Evolutionary conservation across 1,140 invertebrate species (phyloP).

Genomic region (Carcinoscorpius rotundicauda): DNA sequence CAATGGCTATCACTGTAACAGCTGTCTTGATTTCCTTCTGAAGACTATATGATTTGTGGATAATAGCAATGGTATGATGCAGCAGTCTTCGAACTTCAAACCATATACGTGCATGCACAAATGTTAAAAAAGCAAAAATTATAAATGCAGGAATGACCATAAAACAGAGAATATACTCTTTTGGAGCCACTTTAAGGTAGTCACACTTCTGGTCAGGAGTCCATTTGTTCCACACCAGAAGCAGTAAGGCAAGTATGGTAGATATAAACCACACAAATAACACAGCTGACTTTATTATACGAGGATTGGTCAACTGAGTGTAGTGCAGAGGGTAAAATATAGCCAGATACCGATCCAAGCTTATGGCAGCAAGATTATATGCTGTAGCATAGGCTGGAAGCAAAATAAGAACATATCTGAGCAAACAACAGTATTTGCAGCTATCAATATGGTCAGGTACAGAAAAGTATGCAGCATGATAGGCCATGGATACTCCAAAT

Average conservation of each 20-base stretch:
- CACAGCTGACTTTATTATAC: neutral
- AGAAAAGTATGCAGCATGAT: neutral
- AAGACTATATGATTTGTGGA: too few relatives aligned
- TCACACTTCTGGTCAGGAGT: neutral
- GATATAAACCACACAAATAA: neutral
- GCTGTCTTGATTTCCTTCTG: too few relatives aligned
- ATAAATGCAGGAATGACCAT: too few relatives aligned
- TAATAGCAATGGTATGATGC: too few relatives aligned
- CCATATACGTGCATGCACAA: too few relatives aligned
- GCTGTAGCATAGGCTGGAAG: neutral
- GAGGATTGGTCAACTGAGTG: neutral
- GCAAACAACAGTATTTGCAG: slow-evolving; percentile 1
- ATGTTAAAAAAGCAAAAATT: too few relatives aligned
- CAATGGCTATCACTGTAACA: neutral
- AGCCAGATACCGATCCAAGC: neutral
- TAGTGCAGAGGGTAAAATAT: neutral
- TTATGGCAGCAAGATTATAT: neutral
- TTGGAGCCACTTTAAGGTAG: too few relatives aligned
- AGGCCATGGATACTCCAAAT: neutral
- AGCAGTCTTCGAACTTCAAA: too few relatives aligned
- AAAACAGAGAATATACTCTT: too few relatives aligned
- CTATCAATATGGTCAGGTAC: neutral
- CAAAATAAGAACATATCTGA: neutral
- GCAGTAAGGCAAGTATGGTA: neutral
- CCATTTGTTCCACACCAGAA: neutral